Evolutionary conservation across 2,113 vertebrate genomes (phyloP).

Genomic region (Strix uralensis): DNA sequence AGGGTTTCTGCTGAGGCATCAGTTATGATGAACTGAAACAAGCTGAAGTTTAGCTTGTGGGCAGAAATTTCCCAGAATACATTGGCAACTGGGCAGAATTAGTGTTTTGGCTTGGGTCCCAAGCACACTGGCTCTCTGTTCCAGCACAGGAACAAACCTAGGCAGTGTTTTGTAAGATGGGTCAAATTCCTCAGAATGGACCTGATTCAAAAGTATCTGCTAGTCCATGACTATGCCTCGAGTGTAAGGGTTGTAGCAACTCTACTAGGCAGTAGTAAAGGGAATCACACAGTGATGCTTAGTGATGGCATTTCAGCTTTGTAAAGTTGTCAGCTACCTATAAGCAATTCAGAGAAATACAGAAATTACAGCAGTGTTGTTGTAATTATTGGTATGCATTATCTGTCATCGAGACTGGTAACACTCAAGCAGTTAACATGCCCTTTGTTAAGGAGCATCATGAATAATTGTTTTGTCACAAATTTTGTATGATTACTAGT

Average conservation of each 20-base stretch:
- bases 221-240: background rate
- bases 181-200: constrained; percentile 18
- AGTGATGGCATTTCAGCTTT: background rate
- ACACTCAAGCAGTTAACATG: background rate
- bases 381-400: background rate
- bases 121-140: background rate
- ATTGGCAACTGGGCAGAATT: constrained; percentile 34
- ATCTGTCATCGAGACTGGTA: background rate
- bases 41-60: constrained; percentile 59
- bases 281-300: background rate
- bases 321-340: background rate
- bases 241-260: background rate
- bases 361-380: background rate
- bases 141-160: constrained; percentile 22
- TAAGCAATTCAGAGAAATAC: background rate
- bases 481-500: background rate
- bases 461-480: background rate
- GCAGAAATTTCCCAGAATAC: constrained; percentile 65
- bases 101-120: constrained; percentile 37
- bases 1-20: constrained; percentile 31
- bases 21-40: constrained; percentile 44
- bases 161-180: background rate
- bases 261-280: background rate
- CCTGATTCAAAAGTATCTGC: constrained; percentile 2
- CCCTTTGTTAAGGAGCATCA: background rate